Percentiles rank a stretch among this genome's conserved stretches.
Conservation (phyloP, 2,113 vertebrate genomes). For the Archocentrus centrarchus region DNA sequence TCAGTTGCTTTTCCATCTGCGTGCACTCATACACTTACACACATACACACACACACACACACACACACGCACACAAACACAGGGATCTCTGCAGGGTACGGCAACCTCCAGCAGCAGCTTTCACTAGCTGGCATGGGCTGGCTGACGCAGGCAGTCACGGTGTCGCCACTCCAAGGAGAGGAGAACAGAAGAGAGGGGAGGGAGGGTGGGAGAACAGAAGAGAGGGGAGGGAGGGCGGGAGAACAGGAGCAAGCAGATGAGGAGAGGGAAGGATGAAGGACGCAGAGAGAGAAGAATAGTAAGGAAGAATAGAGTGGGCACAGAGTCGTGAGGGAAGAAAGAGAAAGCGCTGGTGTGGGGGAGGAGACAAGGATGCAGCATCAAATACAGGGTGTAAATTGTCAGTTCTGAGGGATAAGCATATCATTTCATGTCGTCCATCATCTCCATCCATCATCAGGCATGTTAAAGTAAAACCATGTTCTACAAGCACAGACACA, state of each 20-base stretch:
- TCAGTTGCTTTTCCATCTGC: slow-evolving; percentile 69
- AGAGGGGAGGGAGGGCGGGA: not conserved
- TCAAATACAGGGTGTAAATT: not conserved
- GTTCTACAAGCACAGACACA: not conserved
- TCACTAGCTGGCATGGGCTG: slow-evolving; percentile 23
- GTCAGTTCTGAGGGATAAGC: slow-evolving; percentile 5
- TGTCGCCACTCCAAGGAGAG: slow-evolving; percentile 40
- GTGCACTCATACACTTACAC: slow-evolving; percentile 43
- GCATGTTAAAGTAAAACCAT: not conserved
- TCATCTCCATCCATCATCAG: not conserved
- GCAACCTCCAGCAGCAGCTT: slow-evolving; percentile 54
- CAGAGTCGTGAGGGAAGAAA: slow-evolving; percentile 21
- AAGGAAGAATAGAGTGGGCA: slow-evolving; percentile 15
- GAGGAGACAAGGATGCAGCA: not conserved
- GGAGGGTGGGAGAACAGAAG: not conserved
- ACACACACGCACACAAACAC: slow-evolving; percentile 26
- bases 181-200: slow-evolving; percentile 12
- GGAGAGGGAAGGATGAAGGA: slow-evolving; percentile 8
- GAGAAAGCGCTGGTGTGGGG: slow-evolving; percentile 1
- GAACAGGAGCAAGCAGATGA: slow-evolving; percentile 1
- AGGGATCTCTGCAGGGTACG: slow-evolving; percentile 53
- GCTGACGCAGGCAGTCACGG: slow-evolving; percentile 72
- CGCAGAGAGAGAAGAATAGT: not conserved
- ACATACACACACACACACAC: slow-evolving; percentile 18
- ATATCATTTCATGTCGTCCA: not conserved